phyloP scores from a whole-genome alignment of 1,140 invertebrate species.

The Heliothis subflexa region DNA sequence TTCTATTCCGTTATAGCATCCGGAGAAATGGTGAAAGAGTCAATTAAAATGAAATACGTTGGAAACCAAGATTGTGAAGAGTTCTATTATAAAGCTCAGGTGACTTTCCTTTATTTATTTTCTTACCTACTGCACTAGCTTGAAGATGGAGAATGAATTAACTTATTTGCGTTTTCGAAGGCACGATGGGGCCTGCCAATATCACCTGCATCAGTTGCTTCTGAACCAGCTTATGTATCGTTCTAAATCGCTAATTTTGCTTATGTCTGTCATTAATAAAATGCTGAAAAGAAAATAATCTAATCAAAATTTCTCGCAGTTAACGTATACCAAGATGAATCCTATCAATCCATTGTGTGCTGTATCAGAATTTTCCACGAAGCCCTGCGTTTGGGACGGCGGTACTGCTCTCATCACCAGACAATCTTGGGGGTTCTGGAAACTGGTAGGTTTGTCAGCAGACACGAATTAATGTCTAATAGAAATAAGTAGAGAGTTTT shows the following conservation, averaged over 20 bases:
- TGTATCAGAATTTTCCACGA: background rate
- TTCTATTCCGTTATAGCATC: conserved; percentile 51
- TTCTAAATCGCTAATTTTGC: background rate
- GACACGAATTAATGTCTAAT: no score
- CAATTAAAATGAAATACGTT: conserved; percentile 61
- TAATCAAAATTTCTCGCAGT: conserved; percentile 49
- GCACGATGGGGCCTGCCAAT: no score
- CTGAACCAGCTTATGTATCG: no score
- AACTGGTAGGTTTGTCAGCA: conserved; percentile 55
- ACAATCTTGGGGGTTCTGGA: conserved; percentile 67
- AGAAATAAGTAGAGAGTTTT: no score
- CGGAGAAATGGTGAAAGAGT: conserved; percentile 61
- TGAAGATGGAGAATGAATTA: background rate
- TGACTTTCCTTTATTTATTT: conserved; percentile 34
- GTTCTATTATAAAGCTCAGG: conserved; percentile 64
- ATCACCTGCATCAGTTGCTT: no score
- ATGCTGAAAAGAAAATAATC: no score
- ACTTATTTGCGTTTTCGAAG: no score
- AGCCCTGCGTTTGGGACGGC: conserved; percentile 67
- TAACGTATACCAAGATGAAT: conserved; percentile 61
- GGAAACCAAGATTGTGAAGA: conserved; percentile 61
- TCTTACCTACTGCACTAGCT: background rate
- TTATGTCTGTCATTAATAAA: no score
- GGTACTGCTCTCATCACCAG: conserved; percentile 63
- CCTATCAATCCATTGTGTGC: conserved; percentile 62